Conservation (phyloP, 2,888 invertebrate genomes). For the Zaprionus lineosus region DNA sequence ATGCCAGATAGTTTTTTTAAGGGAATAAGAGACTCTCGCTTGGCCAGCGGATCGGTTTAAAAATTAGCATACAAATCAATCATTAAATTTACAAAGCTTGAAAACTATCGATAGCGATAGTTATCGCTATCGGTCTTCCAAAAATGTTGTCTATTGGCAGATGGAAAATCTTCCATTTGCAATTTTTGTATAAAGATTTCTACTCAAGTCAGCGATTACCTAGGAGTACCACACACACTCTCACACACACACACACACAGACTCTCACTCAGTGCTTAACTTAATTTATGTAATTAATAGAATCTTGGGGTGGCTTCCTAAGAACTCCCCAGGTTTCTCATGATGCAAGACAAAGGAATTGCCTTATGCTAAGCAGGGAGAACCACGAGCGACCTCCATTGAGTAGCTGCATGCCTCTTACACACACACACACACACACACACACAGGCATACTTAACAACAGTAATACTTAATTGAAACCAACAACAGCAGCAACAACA, state of each 20-base stretch:
- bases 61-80: constrained; percentile 38
- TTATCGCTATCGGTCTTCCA: too few relatives aligned
- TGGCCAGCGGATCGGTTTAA: not conserved
- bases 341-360: constrained; percentile 64
- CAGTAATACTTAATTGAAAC: constrained; percentile 68
- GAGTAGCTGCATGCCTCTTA: constrained; percentile 67
- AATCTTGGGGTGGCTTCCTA: constrained; percentile 14
- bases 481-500: constrained; percentile 38
- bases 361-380: constrained; percentile 54
- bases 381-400: constrained; percentile 64
- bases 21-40: constrained; percentile 22
- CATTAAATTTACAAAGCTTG: too few relatives aligned
- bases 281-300: constrained; percentile 48
- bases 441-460: constrained; percentile 41
- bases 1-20: constrained; percentile 28
- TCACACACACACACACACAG: not conserved
- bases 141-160: too few relatives aligned
- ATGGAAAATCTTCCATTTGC: too few relatives aligned
- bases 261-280: not conserved
- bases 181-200: too few relatives aligned
- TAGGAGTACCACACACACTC: constrained; percentile 1
- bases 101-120: too few relatives aligned
- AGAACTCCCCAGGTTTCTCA: constrained; percentile 46
- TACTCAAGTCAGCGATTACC: constrained; percentile 26
- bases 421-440: constrained; percentile 37